phyloP scores from a whole-genome alignment of 2,888 invertebrate species.

The Lamellibrachia satsuma region DNA sequence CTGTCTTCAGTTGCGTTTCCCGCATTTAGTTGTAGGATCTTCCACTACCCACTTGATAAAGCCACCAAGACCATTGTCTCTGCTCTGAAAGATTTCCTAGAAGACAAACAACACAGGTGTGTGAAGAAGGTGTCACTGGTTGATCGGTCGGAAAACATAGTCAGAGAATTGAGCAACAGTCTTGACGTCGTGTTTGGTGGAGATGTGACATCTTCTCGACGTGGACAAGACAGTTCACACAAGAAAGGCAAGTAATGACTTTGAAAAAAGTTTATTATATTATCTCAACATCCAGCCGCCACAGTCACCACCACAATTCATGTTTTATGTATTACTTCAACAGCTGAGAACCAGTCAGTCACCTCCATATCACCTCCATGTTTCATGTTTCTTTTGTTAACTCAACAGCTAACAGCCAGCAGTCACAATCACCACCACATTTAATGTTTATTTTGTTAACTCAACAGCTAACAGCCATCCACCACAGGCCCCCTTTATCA shows the following conservation, averaged over 20 bases:
- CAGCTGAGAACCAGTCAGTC: no score
- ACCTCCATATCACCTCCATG: no score
- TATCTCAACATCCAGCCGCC: background rate
- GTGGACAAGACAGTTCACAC: background rate
- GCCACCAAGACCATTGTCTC: background rate
- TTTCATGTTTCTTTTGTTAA: no score
- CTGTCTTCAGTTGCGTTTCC: constrained; percentile 50
- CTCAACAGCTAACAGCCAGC: no score
- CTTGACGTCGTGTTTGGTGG: background rate
- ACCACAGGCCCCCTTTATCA: no score
- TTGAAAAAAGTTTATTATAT: background rate
- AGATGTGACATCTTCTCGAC: background rate
- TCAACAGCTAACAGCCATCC: no score
- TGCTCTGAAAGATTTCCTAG: background rate
- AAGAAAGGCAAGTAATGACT: background rate
- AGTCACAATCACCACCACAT: no score
- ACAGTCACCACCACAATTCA: background rate
- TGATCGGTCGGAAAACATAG: background rate
- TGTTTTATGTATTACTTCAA: background rate
- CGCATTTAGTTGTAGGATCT: constrained; percentile 52
- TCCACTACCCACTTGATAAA: constrained; percentile 41
- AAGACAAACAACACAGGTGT: background rate
- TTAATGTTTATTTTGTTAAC: no score
- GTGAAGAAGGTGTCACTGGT: constrained; percentile 1
- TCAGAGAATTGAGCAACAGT: background rate